Conservation (phyloP, 2,888 invertebrate species). For the Drosophila lacicola region DNA sequence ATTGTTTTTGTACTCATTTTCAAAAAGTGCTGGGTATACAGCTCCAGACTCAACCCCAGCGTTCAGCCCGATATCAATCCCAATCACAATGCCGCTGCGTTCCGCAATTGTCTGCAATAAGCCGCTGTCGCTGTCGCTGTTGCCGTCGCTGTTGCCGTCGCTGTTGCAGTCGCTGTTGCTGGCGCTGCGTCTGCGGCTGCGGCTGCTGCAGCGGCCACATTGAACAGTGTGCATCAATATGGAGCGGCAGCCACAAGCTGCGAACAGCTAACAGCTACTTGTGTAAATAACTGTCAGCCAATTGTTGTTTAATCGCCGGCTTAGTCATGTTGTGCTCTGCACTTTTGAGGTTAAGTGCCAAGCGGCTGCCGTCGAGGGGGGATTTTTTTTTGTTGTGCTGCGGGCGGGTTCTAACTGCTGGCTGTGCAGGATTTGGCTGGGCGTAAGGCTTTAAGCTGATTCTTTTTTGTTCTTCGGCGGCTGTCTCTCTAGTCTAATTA, state of each 20-base stretch:
- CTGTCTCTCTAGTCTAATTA: conserved; percentile 61
- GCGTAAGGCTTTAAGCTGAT: conserved; percentile 8
- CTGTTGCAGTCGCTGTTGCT: background rate
- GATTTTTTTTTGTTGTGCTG: background rate
- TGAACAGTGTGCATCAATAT: conserved; percentile 42
- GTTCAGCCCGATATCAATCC: conserved; percentile 31
- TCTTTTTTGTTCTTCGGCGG: conserved; percentile 5
- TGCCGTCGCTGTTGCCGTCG: background rate
- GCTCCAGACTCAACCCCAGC: conserved; percentile 7
- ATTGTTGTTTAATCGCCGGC: conserved; percentile 81
- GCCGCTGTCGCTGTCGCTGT: conserved; percentile 36
- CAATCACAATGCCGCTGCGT: conserved; percentile 51
- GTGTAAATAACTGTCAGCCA: conserved; percentile 81
- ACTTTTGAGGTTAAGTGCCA: conserved; percentile 74
- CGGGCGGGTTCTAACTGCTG: background rate
- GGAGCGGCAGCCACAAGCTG: conserved; percentile 9
- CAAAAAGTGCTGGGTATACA: too few relatives aligned
- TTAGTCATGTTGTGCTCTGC: conserved; percentile 59
- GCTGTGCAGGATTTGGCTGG: too few relatives aligned
- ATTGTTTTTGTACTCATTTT: too few relatives aligned
- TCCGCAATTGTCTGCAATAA: conserved; percentile 59
- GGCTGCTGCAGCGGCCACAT: conserved; percentile 20
- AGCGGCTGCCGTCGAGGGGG: conserved; percentile 1
- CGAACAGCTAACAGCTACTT: conserved; percentile 63
- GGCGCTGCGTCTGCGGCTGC: background rate